Evolutionary conservation across 2,797 vertebrate species (phyloP).

Genomic region (Etheostoma perlongum): DNA sequence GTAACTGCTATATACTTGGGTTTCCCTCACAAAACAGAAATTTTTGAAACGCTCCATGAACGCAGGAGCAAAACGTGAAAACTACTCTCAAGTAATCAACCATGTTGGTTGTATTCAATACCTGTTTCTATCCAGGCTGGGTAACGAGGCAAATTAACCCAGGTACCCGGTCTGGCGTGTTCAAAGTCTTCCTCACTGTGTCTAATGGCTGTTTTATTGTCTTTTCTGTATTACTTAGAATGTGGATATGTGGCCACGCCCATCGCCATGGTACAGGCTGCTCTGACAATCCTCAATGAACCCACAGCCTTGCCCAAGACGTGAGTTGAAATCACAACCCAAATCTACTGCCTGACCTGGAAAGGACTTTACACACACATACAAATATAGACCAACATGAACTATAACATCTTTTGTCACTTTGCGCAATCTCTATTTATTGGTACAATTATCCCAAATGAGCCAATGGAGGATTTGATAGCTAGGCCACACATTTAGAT

Average conservation of each 20-base stretch:
- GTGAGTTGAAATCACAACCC: conserved; percentile 81
- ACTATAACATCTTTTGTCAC: not conserved
- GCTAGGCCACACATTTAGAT: not conserved
- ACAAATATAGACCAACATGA: not conserved
- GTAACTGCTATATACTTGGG: not conserved
- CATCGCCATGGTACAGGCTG: conserved; percentile 95
- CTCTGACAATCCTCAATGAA: conserved; percentile 91
- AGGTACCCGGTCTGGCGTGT: not conserved
- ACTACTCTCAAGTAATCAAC: not conserved
- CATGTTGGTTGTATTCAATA: not conserved
- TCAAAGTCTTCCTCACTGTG: not conserved
- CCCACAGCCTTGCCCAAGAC: conserved; percentile 86
- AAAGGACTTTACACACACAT: not conserved
- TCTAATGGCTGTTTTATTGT: conserved; percentile 11
- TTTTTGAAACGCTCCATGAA: not conserved
- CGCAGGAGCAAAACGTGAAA: not conserved
- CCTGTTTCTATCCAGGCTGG: not conserved
- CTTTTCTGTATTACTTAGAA: conserved; percentile 80
- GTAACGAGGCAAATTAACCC: not conserved
- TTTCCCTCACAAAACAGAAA: not conserved
- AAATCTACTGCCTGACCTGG: not conserved
- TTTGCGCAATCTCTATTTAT: not conserved
- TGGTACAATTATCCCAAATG: not conserved
- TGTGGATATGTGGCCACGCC: conserved; percentile 91
- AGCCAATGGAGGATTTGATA: not conserved